A percentile compares a stretch with the other conserved stretches of the same genome.
Evolutionary conservation across 2,113 vertebrate species (phyloP).

Genomic region (Cacatua alba): DNA sequence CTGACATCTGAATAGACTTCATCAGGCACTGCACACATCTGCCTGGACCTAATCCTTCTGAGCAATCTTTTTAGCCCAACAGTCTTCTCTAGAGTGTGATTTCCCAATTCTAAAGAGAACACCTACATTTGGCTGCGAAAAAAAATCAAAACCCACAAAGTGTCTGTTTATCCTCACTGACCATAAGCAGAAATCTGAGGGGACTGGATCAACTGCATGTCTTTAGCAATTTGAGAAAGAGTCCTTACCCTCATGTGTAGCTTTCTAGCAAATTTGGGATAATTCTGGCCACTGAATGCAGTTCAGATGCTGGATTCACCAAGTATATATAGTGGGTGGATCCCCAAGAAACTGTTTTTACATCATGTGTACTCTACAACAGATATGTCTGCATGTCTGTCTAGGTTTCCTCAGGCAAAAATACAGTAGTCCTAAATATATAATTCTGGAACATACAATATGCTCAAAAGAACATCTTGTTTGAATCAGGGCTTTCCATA

Average conservation of each 20-base stretch:
- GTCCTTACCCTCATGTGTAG: not conserved
- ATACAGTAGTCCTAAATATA: not conserved
- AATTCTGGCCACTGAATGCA: not conserved
- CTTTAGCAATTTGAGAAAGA: not conserved
- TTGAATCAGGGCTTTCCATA: not conserved
- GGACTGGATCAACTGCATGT: not conserved
- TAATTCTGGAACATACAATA: not conserved
- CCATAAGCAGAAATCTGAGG: not conserved
- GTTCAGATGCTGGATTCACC: not conserved
- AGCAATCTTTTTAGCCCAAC: not conserved
- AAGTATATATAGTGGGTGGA: not conserved
- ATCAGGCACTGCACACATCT: too few relatives aligned
- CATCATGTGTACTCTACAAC: not conserved
- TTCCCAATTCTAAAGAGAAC: not conserved
- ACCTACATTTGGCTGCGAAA: not conserved
- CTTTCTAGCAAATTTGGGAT: not conserved
- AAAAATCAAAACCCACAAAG: not conserved
- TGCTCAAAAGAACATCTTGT: not conserved
- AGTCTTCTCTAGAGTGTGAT: not conserved
- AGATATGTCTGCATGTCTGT: not conserved
- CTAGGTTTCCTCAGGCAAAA: slow-evolving; percentile 1
- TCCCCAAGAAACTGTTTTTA: not conserved
- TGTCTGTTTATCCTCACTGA: not conserved
- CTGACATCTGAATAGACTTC: too few relatives aligned
- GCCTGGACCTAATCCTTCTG: too few relatives aligned